A percentile compares a stretch with the other conserved stretches of the same genome.
Conservation (phyloP, 2,113 vertebrate genomes). For the Pholis gunnellus region DNA sequence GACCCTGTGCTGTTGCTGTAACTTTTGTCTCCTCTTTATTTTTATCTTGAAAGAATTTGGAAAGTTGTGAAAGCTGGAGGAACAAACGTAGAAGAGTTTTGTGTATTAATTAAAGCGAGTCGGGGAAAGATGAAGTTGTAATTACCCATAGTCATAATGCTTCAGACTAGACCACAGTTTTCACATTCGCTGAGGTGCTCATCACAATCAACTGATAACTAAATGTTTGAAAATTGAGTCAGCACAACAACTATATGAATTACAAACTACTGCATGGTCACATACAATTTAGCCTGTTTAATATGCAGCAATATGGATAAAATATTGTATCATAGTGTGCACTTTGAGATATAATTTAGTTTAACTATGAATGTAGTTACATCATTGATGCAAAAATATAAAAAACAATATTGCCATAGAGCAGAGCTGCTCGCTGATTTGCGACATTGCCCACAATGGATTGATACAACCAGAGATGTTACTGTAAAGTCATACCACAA, state of each 20-base stretch:
- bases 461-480: neutral
- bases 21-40: slow-evolving; percentile 17
- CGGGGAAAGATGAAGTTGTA: neutral
- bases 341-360: neutral
- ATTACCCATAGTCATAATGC: neutral
- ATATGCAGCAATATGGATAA: neutral
- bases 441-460: neutral
- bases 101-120: slow-evolving; percentile 10
- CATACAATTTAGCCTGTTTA: no score
- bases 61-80: slow-evolving; percentile 18
- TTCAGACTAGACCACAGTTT: neutral
- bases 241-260: neutral
- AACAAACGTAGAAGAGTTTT: neutral
- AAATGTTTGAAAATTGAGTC: neutral
- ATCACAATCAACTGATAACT: neutral
- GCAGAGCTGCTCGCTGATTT: neutral
- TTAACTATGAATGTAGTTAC: neutral
- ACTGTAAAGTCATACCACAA: neutral
- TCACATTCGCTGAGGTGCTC: neutral
- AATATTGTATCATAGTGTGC: neutral
- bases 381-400: neutral
- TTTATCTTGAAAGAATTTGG: slow-evolving; percentile 11
- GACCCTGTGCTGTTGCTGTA: slow-evolving; percentile 22
- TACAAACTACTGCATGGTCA: neutral
- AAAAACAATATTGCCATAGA: neutral